Percentiles rank a stretch among this genome's conserved stretches.
Evolutionary conservation across 2,797 vertebrate genomes (phyloP).

Genomic region (Lutjanus campechanus): DNA sequence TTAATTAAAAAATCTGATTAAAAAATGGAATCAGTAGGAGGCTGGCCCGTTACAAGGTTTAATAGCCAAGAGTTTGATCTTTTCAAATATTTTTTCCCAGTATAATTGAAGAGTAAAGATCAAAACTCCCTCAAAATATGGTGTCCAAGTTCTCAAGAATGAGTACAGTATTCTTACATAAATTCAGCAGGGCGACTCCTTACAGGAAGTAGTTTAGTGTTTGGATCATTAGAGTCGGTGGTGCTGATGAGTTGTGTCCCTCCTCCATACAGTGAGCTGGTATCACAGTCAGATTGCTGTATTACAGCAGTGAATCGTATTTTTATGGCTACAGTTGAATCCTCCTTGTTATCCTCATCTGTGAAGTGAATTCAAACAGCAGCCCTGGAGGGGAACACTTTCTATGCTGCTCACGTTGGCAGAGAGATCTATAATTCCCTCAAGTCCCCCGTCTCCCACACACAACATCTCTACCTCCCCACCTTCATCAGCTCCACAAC

Average conservation of each 20-base stretch:
- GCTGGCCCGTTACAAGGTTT: too few relatives aligned
- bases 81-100: too few relatives aligned
- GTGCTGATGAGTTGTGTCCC: neutral
- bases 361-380: slow-evolving; percentile 43
- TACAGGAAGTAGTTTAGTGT: neutral
- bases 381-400: slow-evolving; percentile 32
- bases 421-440: slow-evolving; percentile 68
- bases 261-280: neutral
- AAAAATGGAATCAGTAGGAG: too few relatives aligned
- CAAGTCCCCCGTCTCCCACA: slow-evolving; percentile 36
- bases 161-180: too few relatives aligned
- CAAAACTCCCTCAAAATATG: too few relatives aligned
- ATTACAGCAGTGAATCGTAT: slow-evolving; percentile 20
- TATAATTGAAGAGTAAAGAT: too few relatives aligned
- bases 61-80: too few relatives aligned
- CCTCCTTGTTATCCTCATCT: slow-evolving; percentile 40
- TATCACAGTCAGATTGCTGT: neutral
- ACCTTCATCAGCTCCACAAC: slow-evolving; percentile 30
- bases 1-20: too few relatives aligned
- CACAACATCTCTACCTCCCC: slow-evolving; percentile 33
- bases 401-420: slow-evolving; percentile 69
- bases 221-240: neutral
- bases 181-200: neutral
- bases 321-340: slow-evolving; percentile 29
- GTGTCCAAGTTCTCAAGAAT: too few relatives aligned